These are phyloP conservation scores for Lagorchestes hirsutus DNA, from an alignment of 2,797 vertebrate species.

Conservation along the genomic window DNA sequence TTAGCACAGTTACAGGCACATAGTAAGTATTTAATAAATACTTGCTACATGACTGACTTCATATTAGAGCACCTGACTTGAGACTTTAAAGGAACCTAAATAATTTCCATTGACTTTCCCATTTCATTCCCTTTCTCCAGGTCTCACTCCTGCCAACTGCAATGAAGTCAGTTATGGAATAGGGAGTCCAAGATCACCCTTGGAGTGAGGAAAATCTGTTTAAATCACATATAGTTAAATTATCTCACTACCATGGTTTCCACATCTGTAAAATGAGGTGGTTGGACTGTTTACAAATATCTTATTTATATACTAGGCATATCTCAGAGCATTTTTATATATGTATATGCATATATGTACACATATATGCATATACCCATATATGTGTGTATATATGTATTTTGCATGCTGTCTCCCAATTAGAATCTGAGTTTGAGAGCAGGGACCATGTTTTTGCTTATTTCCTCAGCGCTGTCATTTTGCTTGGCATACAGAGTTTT, in stretches of 20 bases:
- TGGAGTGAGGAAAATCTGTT: background rate
- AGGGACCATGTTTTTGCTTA: background rate
- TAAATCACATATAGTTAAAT: background rate
- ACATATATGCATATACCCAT: no score
- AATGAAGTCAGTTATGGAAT: background rate
- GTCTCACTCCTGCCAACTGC: background rate
- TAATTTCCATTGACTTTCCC: background rate
- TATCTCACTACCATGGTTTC: background rate
- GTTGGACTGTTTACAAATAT: background rate
- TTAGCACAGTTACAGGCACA: background rate
- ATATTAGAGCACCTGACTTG: background rate
- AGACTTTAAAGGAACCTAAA: background rate
- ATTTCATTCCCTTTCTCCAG: background rate
- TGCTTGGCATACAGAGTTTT: background rate
- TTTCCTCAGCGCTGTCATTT: background rate
- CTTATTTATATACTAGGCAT: background rate
- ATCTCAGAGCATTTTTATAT: background rate
- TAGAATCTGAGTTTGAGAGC: background rate
- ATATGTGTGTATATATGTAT: background rate
- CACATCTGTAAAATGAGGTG: background rate
- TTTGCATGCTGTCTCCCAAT: background rate
- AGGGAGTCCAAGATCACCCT: background rate
- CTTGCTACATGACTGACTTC: background rate
- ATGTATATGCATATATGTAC: no score
- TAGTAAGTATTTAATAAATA: no score